Evolutionary conservation across 2,888 invertebrate species (phyloP).

Genomic region (Thysanoteuthis rhombus): DNA sequence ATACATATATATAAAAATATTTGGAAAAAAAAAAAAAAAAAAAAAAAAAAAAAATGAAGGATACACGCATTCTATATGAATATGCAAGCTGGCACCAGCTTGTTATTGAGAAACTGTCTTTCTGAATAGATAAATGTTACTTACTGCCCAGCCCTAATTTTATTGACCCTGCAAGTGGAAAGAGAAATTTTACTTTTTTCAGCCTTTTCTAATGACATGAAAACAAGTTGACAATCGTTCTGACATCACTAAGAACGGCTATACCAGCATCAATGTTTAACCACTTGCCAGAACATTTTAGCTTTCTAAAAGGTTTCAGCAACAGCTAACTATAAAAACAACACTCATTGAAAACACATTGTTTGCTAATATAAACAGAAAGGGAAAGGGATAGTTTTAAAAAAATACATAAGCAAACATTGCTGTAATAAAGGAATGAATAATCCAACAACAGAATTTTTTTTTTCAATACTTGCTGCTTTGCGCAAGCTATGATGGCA

Average conservation of each 20-base stretch:
- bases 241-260: constrained; percentile 27
- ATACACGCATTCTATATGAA: constrained; percentile 28
- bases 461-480: not conserved
- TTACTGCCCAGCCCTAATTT: constrained; percentile 34
- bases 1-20: not conserved
- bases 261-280: constrained; percentile 24
- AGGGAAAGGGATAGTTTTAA: not conserved
- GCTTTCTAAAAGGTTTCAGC: constrained; percentile 20
- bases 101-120: constrained; percentile 28
- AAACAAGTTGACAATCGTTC: constrained; percentile 29
- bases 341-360: not conserved
- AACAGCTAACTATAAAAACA: constrained; percentile 26
- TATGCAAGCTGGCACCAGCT: constrained; percentile 29
- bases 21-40: not conserved
- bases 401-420: not conserved
- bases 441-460: not conserved
- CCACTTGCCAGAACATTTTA: constrained; percentile 30
- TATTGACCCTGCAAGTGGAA: constrained; percentile 33
- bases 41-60: constrained; percentile 1
- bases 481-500: not conserved
- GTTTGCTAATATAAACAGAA: not conserved
- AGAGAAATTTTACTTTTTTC: constrained; percentile 33
- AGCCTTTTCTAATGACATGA: constrained; percentile 31
- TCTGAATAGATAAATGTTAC: constrained; percentile 32
- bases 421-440: not conserved